phyloP scores from a whole-genome alignment of 2,797 vertebrate genomes.

The Tarsius wallacei region DNA sequence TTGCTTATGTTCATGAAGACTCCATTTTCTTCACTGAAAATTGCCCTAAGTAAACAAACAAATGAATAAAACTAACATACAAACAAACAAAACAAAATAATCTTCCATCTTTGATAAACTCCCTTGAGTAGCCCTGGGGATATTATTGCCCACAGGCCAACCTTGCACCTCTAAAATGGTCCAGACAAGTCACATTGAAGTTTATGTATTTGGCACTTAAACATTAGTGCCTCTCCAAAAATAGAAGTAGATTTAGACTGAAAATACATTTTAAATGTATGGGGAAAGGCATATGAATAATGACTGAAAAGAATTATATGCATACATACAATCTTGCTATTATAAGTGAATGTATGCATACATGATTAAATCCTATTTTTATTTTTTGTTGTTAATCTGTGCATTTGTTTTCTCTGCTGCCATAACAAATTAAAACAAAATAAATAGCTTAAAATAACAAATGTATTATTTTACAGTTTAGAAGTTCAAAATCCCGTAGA shows the following conservation, averaged over 20 bases:
- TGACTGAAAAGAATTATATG: background rate
- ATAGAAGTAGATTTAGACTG: background rate
- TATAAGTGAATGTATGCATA: background rate
- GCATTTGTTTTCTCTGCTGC: background rate
- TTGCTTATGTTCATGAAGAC: background rate
- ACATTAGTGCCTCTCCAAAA: background rate
- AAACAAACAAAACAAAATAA: background rate
- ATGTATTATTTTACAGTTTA: background rate
- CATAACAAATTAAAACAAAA: background rate
- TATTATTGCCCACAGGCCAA: background rate
- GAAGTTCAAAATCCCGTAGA: background rate
- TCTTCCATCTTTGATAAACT: background rate
- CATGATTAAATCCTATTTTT: background rate
- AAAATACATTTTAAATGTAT: background rate
- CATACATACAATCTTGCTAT: background rate
- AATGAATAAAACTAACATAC: background rate
- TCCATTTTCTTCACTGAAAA: background rate
- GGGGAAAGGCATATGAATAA: background rate
- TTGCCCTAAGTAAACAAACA: background rate
- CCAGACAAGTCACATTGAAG: background rate
- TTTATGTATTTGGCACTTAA: background rate
- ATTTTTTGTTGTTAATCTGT: background rate
- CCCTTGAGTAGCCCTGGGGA: background rate
- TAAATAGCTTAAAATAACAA: background rate
- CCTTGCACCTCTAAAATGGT: background rate